phyloP scores from a whole-genome alignment of 2,113 vertebrate genomes.

The Lepisosteus osseus region DNA sequence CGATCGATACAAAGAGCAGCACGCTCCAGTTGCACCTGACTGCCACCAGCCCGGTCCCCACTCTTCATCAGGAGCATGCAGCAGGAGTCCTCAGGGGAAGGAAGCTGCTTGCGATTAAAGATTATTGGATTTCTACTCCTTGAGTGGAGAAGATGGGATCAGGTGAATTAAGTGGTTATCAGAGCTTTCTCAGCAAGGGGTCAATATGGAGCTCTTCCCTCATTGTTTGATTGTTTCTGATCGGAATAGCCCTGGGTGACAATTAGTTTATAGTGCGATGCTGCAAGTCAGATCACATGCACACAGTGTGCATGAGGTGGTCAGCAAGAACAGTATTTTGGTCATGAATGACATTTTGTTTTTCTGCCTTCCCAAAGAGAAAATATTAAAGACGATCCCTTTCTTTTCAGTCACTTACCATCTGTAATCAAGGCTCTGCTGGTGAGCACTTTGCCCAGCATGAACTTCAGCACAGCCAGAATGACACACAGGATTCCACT shows the following conservation, averaged over 20 bases:
- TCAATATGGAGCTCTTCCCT: too few species aligned
- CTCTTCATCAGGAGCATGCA: neutral
- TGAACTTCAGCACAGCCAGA: constrained; percentile 89
- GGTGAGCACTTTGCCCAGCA: constrained; percentile 91
- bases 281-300: too few species aligned
- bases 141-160: constrained; percentile 18
- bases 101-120: constrained; percentile 19
- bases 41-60: neutral
- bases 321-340: too few species aligned
- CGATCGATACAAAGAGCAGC: neutral
- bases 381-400: neutral
- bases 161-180: constrained; percentile 6
- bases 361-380: too few species aligned
- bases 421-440: constrained; percentile 95
- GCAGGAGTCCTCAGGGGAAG: constrained; percentile 47
- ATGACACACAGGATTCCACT: constrained; percentile 86
- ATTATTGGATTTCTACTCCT: constrained; percentile 49
- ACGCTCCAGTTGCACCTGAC: too few species aligned
- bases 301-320: too few species aligned
- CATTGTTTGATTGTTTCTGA: too few species aligned
- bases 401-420: constrained; percentile 65
- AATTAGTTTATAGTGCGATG: too few species aligned
- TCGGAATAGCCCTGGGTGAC: too few species aligned
- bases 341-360: too few species aligned
- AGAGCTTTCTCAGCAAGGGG: neutral